Evolutionary conservation across 2,113 vertebrate species (phyloP), one percentile per base, ranked within the genome.

Genomic region (Odontophorus gujanensis): DNA sequence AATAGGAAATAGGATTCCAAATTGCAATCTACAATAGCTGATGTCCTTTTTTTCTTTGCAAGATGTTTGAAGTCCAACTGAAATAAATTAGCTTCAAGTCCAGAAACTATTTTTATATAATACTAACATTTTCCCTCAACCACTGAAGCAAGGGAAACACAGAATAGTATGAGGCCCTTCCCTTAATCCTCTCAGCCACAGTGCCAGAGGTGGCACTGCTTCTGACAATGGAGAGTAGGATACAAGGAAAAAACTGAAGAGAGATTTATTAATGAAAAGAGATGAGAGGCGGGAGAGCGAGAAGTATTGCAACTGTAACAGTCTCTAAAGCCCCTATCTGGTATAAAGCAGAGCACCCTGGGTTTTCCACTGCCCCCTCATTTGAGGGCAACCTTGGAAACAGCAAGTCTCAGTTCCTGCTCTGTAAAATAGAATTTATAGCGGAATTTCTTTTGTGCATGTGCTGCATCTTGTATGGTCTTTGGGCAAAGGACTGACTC

Each of bases 41-140:
- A 12, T 69, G 45, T 82, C 61, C 6, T 63, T 25, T 62, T 45
- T 38, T 38, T n/a, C 28, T 30, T 21, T 42, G 38, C 24, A 38
- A n/a, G 7, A 4, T 45, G 58, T 81, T 92, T 90, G 73, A 79
- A 83, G 51, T 25, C 65, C 74, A 45, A 51, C 72, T 36, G 61
- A 92, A 93, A 86, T 45, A 86, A 90, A 59, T n/a, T 28, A 7
- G 65, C 88, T 82, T 89, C 26, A 51, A 36, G 20, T 84, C 50
- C 74, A 95, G 58, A 92, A 88, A 65, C 74, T 48, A 89, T 73
- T 89, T 90, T 90, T 87, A 58, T 51, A 10, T 6, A 90, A 72
- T 36, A 80, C 62, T 81, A 93, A 95, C 43, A 89, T 93, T 96
- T 89, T 88, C 55, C 66, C 32, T 95, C 67, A 80, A 24, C 13